Evolutionary conservation across 2,797 vertebrate species (phyloP), one percentile per base, ranked within the genome.

Genomic region (Liasis olivaceus): DNA sequence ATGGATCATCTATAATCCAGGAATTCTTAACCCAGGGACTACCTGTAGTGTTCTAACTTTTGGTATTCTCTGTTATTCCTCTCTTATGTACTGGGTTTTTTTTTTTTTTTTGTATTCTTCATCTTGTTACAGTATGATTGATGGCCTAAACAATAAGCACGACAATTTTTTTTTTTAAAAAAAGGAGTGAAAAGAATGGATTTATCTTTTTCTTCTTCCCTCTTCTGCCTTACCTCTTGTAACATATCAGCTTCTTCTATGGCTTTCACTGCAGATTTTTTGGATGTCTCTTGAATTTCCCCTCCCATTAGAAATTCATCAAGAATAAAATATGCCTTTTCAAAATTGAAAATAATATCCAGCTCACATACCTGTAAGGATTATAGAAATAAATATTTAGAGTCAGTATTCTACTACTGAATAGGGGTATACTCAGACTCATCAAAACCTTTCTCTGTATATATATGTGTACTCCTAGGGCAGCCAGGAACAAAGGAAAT

Each of bases 301-400:
- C 99, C 99, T 85, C 98, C 98, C 94, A 99, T 98, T 92, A 99
- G 98, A 97, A 99, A 99, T 91, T 99, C 99, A 56, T 99, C 99
- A 94, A 99, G 98, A 95, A 99, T 99, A 97, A 99, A 99, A 97
- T 99, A 99, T 77, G 99, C 99, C 97, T 99, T 99, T 97, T 99
- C 99, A 97, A 99, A 99, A 97, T 99, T 99, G 96, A 99, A 99
- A 97, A 99, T 99, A 93, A 99, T 99, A 96, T 99, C 99, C 97
- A 99, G 93, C 96, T 99, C 99, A 15, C 99, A 99, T 84, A 99
- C 99, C 99, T 99, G 96, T 93, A 91, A 77, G 84, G 42, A 84
- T 88, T 72, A 47, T 81, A 96, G 92, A 69, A 95, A 94, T 77
- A 64, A 84, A 93, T 0, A 1, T 91, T 93, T 94, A 90, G 77